A percentile compares a stretch with the other conserved stretches of the same genome.
Conservation (phyloP, 2,888 invertebrate species). For the Lasioglossum vierecki region DNA sequence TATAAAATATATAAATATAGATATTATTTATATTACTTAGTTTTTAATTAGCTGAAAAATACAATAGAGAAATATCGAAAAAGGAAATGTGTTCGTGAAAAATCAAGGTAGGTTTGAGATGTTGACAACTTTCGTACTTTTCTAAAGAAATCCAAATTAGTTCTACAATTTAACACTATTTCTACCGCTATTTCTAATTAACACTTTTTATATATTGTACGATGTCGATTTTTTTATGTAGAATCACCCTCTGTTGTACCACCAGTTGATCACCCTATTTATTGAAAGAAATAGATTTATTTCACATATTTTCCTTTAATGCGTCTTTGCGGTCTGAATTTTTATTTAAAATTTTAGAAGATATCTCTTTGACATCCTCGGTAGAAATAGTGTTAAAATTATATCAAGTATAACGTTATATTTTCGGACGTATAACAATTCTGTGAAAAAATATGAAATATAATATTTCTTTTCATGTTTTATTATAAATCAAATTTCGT, state of each 20-base stretch:
- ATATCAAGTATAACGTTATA: not conserved
- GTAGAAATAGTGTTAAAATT: no score
- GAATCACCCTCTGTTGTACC: no score
- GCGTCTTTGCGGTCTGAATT: not conserved
- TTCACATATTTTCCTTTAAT: not conserved
- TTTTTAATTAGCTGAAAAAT: no score
- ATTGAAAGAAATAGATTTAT: not conserved
- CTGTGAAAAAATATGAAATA: not conserved
- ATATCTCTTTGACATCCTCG: not conserved
- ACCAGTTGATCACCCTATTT: not conserved
- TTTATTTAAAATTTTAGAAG: not conserved
- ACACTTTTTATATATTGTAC: no score
- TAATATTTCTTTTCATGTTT: not conserved
- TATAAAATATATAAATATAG: no score
- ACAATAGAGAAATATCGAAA: no score
- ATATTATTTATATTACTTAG: no score
- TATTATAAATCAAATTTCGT: not conserved
- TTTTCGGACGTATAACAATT: not conserved
- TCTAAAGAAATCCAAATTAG: not conserved
- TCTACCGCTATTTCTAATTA: not conserved
- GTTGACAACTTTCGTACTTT: not conserved
- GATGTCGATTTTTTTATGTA: not conserved
- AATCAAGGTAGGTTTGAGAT: no score
- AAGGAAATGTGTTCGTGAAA: no score
- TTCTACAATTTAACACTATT: not conserved